Percentiles rank a stretch among this genome's conserved stretches.
Conservation (phyloP, 2,797 vertebrate species). For the Momotus momota region DNA sequence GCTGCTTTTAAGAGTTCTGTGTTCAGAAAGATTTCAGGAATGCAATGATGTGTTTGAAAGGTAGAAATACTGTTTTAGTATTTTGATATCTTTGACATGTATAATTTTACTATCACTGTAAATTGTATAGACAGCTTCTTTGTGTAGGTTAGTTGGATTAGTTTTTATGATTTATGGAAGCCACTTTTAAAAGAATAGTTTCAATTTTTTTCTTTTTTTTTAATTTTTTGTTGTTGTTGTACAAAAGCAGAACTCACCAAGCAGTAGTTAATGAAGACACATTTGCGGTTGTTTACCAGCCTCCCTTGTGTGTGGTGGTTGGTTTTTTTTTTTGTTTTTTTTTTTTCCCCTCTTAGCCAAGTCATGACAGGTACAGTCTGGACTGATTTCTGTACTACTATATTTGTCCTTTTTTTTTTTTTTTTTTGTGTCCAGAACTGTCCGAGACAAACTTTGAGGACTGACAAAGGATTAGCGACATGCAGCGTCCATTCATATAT, state of each 20-base stretch:
- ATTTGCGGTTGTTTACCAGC: constrained; percentile 45
- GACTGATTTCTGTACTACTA: constrained; percentile 37
- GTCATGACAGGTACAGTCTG: constrained; percentile 63
- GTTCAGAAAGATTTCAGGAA: background rate
- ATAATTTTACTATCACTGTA: constrained; percentile 57
- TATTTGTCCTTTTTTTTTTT: background rate
- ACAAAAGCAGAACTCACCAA: constrained; percentile 3
- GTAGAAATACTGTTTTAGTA: constrained; percentile 37
- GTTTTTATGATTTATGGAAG: constrained; percentile 68
- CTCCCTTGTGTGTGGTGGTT: constrained; percentile 23
- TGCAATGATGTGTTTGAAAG: constrained; percentile 36
- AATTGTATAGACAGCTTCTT: constrained; percentile 42
- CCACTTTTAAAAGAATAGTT: constrained; percentile 53
- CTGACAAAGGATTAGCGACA: background rate
- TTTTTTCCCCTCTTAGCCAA: constrained; percentile 40
- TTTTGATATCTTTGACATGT: constrained; percentile 44
- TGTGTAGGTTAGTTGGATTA: constrained; percentile 56
- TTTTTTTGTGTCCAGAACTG: constrained; percentile 33
- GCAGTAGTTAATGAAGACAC: constrained; percentile 45
- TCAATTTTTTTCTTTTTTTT: background rate
- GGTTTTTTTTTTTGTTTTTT: constrained; percentile 7
- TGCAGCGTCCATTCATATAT: background rate
- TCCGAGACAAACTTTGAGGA: constrained; percentile 23
- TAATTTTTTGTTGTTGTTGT: background rate
- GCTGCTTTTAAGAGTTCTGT: background rate